Percentiles rank a stretch among this genome's conserved stretches.
Evolutionary conservation across 2,797 vertebrate species (phyloP).

Genomic region (Thamnophis elegans): DNA sequence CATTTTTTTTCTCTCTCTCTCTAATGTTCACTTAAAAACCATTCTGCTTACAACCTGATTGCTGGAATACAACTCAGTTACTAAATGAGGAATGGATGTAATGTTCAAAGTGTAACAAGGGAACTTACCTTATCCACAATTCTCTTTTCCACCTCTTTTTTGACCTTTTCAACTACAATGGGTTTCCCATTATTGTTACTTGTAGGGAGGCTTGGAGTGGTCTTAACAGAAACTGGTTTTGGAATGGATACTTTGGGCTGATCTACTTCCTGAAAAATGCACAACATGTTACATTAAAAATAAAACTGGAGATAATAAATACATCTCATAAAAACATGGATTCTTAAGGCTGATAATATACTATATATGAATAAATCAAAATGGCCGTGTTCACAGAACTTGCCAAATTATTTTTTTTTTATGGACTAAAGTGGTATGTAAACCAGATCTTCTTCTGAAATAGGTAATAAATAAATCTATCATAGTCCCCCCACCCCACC

Average conservation of each 20-base stretch:
- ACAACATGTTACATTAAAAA: constrained; percentile 13
- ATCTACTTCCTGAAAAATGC: constrained; percentile 82
- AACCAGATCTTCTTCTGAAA: neutral
- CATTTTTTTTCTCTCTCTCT: neutral
- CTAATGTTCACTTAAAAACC: neutral
- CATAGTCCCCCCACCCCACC: neutral
- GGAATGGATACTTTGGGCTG: constrained; percentile 81
- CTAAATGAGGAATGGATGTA: neutral
- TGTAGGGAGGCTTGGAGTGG: constrained; percentile 78
- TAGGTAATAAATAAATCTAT: neutral
- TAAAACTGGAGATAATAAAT: neutral
- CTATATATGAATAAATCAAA: neutral
- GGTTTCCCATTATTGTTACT: constrained; percentile 85
- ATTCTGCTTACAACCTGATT: neutral
- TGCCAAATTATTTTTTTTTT: neutral
- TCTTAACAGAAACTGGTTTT: constrained; percentile 84
- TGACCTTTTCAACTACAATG: constrained; percentile 84
- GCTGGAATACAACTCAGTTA: neutral
- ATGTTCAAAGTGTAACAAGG: neutral
- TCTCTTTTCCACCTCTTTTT: constrained; percentile 93
- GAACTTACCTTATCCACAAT: constrained; percentile 86
- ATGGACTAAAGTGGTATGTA: neutral
- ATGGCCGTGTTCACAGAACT: neutral
- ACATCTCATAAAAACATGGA: neutral
- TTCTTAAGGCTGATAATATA: neutral